Evolutionary conservation across 2,113 vertebrate species (phyloP), one percentile per base, ranked within the genome.

Genomic region (Gymnobelideus leadbeateri): DNA sequence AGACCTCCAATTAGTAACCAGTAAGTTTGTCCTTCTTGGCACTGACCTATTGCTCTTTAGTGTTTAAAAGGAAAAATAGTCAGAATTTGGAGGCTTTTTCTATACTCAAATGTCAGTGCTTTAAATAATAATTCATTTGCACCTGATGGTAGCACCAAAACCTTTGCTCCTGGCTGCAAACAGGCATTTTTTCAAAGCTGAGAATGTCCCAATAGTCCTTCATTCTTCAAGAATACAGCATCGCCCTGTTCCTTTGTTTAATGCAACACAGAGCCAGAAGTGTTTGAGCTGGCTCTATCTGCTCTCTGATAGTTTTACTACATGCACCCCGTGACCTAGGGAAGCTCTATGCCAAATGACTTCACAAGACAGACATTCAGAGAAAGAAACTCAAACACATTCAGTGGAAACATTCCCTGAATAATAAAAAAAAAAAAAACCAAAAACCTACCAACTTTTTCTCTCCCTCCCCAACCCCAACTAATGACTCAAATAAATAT

Each of bases 241-340:
- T 95, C 31, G 24, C 91, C 95, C 92, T 96, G 57, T 96, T 94
- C 94, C 91, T 95, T 96, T 98, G 94, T 97, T 94, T 92, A 94
- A 94, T 49, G n/a, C 53, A 91, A 93, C 49, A 96, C 68, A 97
- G 94, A 97, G 92, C 89, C 91, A 61, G 46, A 55, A 93, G 37
- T 96, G 89, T 97, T 94, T 94, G 92, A 50, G 94, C 47, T 31
- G 55, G 51, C 68, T 97, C 91, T 95, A 12, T 93, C n/a, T 96
- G 25, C 57, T 96, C 91, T 96, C 51, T 94, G 57, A 61, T 91
- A 92, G 91, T 94, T 97, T 97, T 94, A 95, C 93, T 94, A 47
- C 24, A 94, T 53, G 91, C 0, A 89, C 52, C 54, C 47, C 93
- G 37, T 54, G 94, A 93, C 57, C 91, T 91, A 95, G 49, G 90